Base-by-base conservation (phyloP, 2,888 invertebrate species). In the Gasteruption jaculator region DNA sequence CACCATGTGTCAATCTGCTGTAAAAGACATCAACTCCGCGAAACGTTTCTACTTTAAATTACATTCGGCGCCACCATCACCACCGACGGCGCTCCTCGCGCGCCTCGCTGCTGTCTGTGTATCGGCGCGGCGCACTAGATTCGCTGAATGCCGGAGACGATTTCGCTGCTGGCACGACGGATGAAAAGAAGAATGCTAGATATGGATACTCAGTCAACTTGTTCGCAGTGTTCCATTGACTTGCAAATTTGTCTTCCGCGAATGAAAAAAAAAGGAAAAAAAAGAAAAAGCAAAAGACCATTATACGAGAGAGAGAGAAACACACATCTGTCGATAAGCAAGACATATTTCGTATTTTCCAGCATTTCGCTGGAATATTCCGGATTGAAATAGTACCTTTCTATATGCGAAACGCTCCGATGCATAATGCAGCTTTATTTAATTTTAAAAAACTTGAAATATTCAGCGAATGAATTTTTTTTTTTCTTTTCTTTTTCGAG, bases 131-230 rank as follows among this genome's bases (percentile, higher is more conserved):
- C 43, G 41, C 34, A 40, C 41, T 26, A 26, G 14, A 12, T 12
- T 5, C 18, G 15, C 8, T 33, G n/a, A n/a, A n/a, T n/a, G n/a
- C n/a, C n/a, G n/a, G n/a, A n/a, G n/a, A n/a, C n/a, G n/a, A n/a
- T n/a, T n/a, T n/a, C 14, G 26, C 34, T 43, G 38, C 49, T 47
- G 49, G 46, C 50, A 47, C 37, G 45, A 44, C n/a, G n/a, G n/a
- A n/a, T n/a, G n/a, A n/a, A n/a, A 43, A 46, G 41, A 43, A 46
- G 47, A 50, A 50, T 48, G 48, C 45, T 43, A 48, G 52, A 55
- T 53, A 53, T 50, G 54, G 54, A 57, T 56, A 57, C 53, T 49
- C 52, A 53, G 55, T 53, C 55, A 57, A 55, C 52, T 57, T 48
- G 43, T 39, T 45, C 45, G 48, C 41, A n/a, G 48, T 43, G 52